A percentile compares a stretch with the other conserved stretches of the same genome.
phyloP scores from a whole-genome alignment of 2,113 vertebrate genomes.

The Hipposideros armiger region DNA sequence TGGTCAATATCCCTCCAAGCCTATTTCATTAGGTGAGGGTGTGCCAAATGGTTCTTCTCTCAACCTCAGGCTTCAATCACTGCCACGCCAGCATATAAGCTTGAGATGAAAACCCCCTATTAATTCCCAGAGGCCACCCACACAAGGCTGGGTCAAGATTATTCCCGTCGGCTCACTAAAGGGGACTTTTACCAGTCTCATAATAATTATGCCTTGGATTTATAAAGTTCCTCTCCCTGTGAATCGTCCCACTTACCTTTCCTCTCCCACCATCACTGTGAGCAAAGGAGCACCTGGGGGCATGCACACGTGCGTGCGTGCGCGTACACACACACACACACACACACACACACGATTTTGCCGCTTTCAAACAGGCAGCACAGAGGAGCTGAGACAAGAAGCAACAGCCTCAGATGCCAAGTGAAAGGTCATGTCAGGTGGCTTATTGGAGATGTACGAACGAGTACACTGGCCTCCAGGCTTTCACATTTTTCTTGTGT shows the following conservation, averaged over 20 bases:
- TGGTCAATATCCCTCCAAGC: constrained; percentile 32
- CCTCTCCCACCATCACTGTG: not conserved
- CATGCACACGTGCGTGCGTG: too few species aligned
- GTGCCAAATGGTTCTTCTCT: constrained; percentile 19
- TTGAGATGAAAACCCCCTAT: constrained; percentile 42
- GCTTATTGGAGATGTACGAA: not conserved
- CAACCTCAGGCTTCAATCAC: not conserved
- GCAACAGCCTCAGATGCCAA: not conserved
- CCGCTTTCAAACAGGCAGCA: not conserved
- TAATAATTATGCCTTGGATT: constrained; percentile 48
- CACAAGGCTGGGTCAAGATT: not conserved
- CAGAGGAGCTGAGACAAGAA: not conserved
- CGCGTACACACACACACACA: not conserved
- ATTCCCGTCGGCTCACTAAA: not conserved
- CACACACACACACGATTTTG: not conserved
- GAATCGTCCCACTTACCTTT: constrained; percentile 35
- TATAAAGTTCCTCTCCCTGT: constrained; percentile 26
- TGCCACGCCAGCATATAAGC: not conserved
- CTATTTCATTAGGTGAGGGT: constrained; percentile 11
- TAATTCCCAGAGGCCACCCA: not conserved
- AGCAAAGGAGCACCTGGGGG: not conserved
- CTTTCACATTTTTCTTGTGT: constrained; percentile 8
- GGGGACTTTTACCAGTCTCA: not conserved
- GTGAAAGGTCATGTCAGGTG: not conserved
- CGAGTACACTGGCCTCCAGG: not conserved